Conservation (phyloP, 2,113 vertebrate genomes). For the Varanus salvator region DNA sequence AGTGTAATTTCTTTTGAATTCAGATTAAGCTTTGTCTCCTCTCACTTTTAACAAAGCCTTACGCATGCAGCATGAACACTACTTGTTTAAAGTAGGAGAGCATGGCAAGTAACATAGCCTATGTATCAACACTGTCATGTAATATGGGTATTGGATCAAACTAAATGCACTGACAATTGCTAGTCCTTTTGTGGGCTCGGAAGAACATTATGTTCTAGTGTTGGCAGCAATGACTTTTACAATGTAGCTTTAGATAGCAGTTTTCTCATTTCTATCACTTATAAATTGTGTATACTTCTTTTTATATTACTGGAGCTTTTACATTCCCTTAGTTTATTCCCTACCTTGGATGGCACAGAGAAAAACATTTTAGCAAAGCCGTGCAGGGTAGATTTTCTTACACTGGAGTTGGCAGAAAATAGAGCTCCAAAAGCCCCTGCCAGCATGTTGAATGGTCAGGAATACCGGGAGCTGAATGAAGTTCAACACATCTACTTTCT, state of each 20-base stretch:
- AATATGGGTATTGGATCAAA: neutral
- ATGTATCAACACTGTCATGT: neutral
- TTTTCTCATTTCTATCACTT: neutral
- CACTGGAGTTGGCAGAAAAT: no score
- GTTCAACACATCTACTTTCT: no score
- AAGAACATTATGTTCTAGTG: neutral
- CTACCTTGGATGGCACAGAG: neutral
- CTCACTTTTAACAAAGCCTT: neutral
- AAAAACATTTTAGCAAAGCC: neutral
- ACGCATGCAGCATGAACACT: neutral
- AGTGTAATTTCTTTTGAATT: neutral
- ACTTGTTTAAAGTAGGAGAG: neutral
- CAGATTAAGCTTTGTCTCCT: neutral
- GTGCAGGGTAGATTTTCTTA: no score
- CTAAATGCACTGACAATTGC: neutral
- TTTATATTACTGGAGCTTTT: no score
- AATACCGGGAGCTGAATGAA: no score
- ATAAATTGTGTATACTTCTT: no score
- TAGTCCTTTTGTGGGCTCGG: neutral
- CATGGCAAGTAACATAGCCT: no score
- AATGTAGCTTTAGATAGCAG: neutral
- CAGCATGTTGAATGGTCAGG: no score
- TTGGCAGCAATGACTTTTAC: neutral
- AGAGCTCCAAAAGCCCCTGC: no score
- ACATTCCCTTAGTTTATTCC: neutral